phyloP scores from a whole-genome alignment of 1,140 invertebrate genomes.

The Pomacea maculata region DNA sequence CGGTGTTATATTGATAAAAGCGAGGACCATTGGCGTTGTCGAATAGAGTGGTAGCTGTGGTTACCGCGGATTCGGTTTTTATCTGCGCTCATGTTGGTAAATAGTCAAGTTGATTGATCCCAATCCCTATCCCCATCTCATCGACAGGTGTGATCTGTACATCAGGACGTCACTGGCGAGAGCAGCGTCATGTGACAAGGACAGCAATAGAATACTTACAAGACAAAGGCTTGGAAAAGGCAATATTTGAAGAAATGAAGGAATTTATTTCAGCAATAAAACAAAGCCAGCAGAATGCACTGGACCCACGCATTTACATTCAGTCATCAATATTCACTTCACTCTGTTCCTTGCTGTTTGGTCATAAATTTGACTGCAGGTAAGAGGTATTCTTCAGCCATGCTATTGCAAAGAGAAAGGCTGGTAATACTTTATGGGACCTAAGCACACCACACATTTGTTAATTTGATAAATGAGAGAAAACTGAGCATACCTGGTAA shows the following conservation, averaged over 20 bases:
- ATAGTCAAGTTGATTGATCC: neutral
- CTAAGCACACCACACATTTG: neutral
- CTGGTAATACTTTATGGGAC: neutral
- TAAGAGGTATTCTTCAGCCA: neutral
- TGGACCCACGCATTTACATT: slow-evolving; percentile 15
- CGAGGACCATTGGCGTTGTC: neutral
- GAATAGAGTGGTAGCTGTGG: neutral
- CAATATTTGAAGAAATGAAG: slow-evolving; percentile 5
- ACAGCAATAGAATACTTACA: slow-evolving; percentile 16
- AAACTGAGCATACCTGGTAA: neutral
- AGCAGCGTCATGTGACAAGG: slow-evolving; percentile 27
- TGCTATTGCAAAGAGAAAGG: neutral
- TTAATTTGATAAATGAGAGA: neutral
- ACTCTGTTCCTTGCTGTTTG: slow-evolving; percentile 16
- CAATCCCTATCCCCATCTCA: neutral
- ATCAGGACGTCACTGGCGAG: slow-evolving; percentile 28
- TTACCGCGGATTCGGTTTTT: neutral
- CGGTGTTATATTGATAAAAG: neutral
- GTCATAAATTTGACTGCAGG: slow-evolving; percentile 27
- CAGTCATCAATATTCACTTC: slow-evolving; percentile 30
- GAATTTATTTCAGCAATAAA: slow-evolving; percentile 17
- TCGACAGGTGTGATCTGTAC: slow-evolving; percentile 31
- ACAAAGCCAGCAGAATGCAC: slow-evolving; percentile 10
- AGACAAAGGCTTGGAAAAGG: neutral
- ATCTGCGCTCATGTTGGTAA: neutral